Percentiles rank a stretch among this genome's conserved stretches.
phyloP scores from a whole-genome alignment of 2,113 vertebrate species.

The Cariama cristata region DNA sequence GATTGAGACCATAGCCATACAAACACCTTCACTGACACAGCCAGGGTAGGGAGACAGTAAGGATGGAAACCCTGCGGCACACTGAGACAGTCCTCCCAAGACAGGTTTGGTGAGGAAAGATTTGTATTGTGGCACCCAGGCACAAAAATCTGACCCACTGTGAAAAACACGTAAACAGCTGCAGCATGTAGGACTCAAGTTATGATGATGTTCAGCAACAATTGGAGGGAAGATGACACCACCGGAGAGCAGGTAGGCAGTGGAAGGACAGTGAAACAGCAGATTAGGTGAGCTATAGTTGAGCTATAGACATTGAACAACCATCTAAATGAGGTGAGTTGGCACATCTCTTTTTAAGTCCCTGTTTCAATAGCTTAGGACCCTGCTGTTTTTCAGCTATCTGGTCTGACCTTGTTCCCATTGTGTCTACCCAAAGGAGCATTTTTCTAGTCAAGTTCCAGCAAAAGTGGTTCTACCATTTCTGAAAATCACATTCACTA shows the following conservation, averaged over 20 bases:
- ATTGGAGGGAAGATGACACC: background rate
- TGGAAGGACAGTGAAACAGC: background rate
- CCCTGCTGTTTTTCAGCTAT: background rate
- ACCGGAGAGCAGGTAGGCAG: background rate
- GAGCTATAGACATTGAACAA: background rate
- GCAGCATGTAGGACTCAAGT: background rate
- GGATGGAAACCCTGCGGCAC: background rate
- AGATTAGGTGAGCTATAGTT: background rate
- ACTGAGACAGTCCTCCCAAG: rapidly evolving
- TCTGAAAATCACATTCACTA: background rate
- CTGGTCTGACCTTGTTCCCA: background rate
- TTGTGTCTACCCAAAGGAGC: background rate
- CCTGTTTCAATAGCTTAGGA: background rate
- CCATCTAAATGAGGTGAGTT: background rate
- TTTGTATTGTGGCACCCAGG: background rate
- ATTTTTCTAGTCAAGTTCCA: background rate
- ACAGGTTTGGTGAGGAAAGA: background rate
- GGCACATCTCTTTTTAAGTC: background rate
- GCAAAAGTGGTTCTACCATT: background rate
- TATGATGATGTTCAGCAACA: rapidly evolving
- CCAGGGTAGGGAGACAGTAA: background rate
- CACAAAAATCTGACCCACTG: background rate
- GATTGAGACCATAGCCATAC: background rate
- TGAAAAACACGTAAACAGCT: background rate
- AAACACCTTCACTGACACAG: background rate